These are phyloP conservation scores for Eristalis arbustorum DNA, from an alignment of 2,888 invertebrate species.

Conservation along the genomic window DNA sequence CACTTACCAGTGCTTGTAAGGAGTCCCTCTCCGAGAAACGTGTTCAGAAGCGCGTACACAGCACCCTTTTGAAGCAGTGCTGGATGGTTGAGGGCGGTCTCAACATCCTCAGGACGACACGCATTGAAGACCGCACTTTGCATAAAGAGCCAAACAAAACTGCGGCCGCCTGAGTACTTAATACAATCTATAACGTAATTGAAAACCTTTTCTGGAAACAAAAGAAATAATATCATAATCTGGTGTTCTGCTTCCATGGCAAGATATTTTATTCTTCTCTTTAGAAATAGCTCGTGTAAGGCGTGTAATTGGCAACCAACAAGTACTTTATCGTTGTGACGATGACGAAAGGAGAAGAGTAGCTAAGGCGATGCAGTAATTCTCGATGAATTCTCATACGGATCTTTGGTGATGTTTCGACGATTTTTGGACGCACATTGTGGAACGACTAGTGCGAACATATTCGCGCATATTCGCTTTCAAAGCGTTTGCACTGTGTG, in stretches of 20 bases:
- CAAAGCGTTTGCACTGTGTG: too few species aligned
- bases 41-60: slow-evolving; percentile 80
- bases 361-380: too few species aligned
- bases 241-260: not conserved
- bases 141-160: slow-evolving; percentile 76
- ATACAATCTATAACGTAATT: slow-evolving; percentile 68
- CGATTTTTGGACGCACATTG: too few species aligned
- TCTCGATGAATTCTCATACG: too few species aligned
- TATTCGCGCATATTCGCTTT: too few species aligned
- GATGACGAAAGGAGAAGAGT: too few species aligned
- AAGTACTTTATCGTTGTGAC: too few species aligned
- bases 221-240: not conserved
- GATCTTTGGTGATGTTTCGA: too few species aligned
- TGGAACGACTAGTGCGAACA: too few species aligned
- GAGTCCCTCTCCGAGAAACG: slow-evolving; percentile 82
- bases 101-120: slow-evolving; percentile 81
- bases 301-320: too few species aligned
- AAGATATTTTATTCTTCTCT: not conserved
- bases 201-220: slow-evolving; percentile 73
- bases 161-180: slow-evolving; percentile 73
- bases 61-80: slow-evolving; percentile 81
- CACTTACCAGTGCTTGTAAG: slow-evolving; percentile 79
- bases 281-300: too few species aligned
- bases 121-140: slow-evolving; percentile 75
- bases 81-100: slow-evolving; percentile 81